Evolutionary conservation across 2,113 vertebrate genomes (phyloP), one percentile per base, ranked within the genome.

Genomic region (Osmerus mordax): DNA sequence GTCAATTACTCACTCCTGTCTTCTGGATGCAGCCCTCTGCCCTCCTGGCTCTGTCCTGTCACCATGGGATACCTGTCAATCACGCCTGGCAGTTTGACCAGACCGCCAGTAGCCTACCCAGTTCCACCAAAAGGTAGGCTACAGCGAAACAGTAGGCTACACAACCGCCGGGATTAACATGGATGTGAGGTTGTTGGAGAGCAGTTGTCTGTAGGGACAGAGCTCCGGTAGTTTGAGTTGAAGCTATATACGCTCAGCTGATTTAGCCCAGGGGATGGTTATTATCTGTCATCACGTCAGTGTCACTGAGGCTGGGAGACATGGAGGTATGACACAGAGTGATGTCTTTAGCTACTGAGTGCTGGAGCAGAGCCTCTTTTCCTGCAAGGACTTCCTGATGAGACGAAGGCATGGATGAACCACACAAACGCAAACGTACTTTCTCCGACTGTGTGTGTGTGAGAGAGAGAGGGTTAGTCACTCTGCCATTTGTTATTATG

Each of bases 281-380:
- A 29, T 70, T 69, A 69, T 51, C 52, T 77, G 73, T 70, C 78
- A 84, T 84, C 51, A 72, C 77, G 71, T 84, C 74, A 85, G 61
- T 76, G 75, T 78, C 77, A 78, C 28, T 32, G 68, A 59, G 36
- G 60, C 16, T 29, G 25, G 60, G 69, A 61, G 65, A 66, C 18
- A 29, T 5, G 56, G 54, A 23, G 67, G 25, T 2, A 19, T 70
- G 75, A 75, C 53, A 68, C 53, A 15, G 52, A 19, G 11, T 41
- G 76, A 74, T 54, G 60, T 29, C 58, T 29, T 0, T 23, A 23
- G 23, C 23, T 41, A 23, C 12, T 12, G 25, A 60, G 36, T 25
- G 66, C 51, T 54, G 15, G 47, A 54, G 23, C 12, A 62, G 12
- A 28, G 59, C 25, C 28, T 13, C 60, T 29, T 13, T 16, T 23